Percentiles rank a stretch among this genome's conserved stretches.
Evolutionary conservation across 2,113 vertebrate genomes (phyloP).

Genomic region (Solea senegalensis): DNA sequence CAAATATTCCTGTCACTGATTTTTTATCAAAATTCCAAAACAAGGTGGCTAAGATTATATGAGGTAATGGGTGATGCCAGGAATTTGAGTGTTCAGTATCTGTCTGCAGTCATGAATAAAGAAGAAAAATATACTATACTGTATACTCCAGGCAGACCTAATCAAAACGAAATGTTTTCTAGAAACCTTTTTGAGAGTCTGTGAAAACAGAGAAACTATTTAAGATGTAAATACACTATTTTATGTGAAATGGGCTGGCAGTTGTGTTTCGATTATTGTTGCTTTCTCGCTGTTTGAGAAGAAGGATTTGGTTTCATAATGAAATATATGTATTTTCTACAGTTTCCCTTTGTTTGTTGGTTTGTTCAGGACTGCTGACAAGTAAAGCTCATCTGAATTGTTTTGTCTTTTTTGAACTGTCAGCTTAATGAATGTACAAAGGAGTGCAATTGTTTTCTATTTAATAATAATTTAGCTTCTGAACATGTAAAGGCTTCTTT

Average conservation of each 20-base stretch:
- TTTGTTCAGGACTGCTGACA: constrained; percentile 73
- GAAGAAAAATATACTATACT: constrained; percentile 1
- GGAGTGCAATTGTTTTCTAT: constrained; percentile 83
- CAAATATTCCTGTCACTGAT: background rate
- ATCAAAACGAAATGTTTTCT: constrained; percentile 23
- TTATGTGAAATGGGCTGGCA: constrained; percentile 53
- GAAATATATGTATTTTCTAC: constrained; percentile 71
- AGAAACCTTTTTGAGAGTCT: constrained; percentile 57
- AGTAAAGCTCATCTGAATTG: constrained; percentile 66
- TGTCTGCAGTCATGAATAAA: constrained; percentile 19
- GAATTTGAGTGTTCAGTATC: background rate
- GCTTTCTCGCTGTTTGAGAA: constrained; percentile 73
- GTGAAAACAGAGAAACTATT: constrained; percentile 74
- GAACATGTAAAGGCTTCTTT: constrained; percentile 69
- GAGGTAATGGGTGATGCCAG: constrained; percentile 6
- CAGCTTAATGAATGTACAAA: constrained; percentile 83
- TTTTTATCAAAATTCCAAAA: background rate
- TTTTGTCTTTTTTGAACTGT: constrained; percentile 56
- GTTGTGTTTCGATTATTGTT: constrained; percentile 60
- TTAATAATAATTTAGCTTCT: constrained; percentile 75
- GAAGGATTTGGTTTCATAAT: constrained; percentile 78
- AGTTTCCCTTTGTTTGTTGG: constrained; percentile 59
- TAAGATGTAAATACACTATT: constrained; percentile 80
- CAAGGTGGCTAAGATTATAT: constrained; percentile 8
- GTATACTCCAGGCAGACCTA: constrained; percentile 21